A percentile compares a stretch with the other conserved stretches of the same genome.
Evolutionary conservation across 2,888 invertebrate species (phyloP).

Genomic region (Pyrrhia umbra): DNA sequence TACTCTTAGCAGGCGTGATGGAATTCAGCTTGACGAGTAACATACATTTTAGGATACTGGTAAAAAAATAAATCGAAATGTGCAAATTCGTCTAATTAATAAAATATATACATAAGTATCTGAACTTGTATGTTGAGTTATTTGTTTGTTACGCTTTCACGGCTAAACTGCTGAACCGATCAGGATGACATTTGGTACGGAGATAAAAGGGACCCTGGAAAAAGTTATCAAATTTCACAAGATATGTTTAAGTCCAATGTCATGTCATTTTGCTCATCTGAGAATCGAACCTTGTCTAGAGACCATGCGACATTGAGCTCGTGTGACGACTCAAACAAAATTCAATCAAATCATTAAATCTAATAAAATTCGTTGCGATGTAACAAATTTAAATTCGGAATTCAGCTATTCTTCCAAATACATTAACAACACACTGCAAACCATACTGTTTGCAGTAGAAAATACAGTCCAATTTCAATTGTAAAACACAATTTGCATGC

Average conservation of each 20-base stretch:
- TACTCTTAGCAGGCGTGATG: background rate
- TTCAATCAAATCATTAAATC: conserved; percentile 28
- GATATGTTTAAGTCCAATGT: too few relatives aligned
- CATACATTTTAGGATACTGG: background rate
- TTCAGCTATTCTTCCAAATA: conserved; percentile 35
- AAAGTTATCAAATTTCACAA: too few relatives aligned
- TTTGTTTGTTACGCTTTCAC: too few relatives aligned
- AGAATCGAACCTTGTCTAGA: too few relatives aligned
- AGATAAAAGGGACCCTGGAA: too few relatives aligned
- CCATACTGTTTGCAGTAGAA: background rate
- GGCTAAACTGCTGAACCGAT: too few relatives aligned
- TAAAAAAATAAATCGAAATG: background rate
- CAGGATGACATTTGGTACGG: too few relatives aligned
- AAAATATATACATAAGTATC: too few relatives aligned
- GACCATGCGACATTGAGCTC: too few relatives aligned
- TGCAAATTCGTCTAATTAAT: background rate
- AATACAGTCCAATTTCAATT: conserved; percentile 28
- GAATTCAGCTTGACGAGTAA: background rate
- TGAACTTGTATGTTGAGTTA: too few relatives aligned
- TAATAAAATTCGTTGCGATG: conserved; percentile 36
- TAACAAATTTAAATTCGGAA: conserved; percentile 31
- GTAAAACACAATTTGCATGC: conserved; percentile 35
- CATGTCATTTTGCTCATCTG: too few relatives aligned
- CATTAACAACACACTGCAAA: conserved; percentile 5
- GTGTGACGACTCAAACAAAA: conserved; percentile 14